Conservation (phyloP, 2,113 vertebrate genomes). For the Gymnocephalus cernua region DNA sequence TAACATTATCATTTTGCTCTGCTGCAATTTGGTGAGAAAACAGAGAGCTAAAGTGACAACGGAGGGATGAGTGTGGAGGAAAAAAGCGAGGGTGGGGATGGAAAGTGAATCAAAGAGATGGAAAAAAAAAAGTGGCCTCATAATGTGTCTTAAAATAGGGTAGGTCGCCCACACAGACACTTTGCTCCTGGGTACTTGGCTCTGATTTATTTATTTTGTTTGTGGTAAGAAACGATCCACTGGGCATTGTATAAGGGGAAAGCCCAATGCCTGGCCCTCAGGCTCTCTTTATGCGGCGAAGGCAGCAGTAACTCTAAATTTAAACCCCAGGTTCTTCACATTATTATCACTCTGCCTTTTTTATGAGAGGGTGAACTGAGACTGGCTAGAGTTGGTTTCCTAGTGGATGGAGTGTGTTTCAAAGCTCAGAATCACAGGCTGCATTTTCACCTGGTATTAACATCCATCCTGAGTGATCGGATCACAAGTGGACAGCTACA, state of each 20-base stretch:
- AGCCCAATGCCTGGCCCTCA: constrained; percentile 54
- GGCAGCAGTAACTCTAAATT: constrained; percentile 53
- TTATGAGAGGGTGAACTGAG: constrained; percentile 29
- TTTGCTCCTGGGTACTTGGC: constrained; percentile 59
- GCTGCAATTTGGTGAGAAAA: neutral
- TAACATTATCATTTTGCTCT: neutral
- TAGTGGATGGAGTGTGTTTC: constrained; percentile 43
- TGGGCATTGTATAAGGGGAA: constrained; percentile 59
- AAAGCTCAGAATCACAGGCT: constrained; percentile 26
- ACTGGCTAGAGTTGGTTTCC: constrained; percentile 29
- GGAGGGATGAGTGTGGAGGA: neutral
- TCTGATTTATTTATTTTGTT: constrained; percentile 76
- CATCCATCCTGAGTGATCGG: too few species aligned
- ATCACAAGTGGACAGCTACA: too few species aligned
- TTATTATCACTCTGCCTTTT: constrained; percentile 45
- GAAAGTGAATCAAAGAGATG: constrained; percentile 42
- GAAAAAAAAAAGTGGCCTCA: constrained; percentile 35
- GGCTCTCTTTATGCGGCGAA: constrained; percentile 40
- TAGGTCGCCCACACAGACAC: constrained; percentile 60
- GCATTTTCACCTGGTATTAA: too few species aligned
- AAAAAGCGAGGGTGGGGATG: constrained; percentile 18
- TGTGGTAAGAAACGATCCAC: constrained; percentile 55
- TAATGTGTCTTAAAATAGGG: constrained; percentile 67
- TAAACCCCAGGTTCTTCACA: constrained; percentile 49
- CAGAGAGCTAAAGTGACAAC: constrained; percentile 5